These are phyloP conservation scores for Choloepus didactylus DNA, from an alignment of 2,797 vertebrate genomes.

Conservation along the genomic window DNA sequence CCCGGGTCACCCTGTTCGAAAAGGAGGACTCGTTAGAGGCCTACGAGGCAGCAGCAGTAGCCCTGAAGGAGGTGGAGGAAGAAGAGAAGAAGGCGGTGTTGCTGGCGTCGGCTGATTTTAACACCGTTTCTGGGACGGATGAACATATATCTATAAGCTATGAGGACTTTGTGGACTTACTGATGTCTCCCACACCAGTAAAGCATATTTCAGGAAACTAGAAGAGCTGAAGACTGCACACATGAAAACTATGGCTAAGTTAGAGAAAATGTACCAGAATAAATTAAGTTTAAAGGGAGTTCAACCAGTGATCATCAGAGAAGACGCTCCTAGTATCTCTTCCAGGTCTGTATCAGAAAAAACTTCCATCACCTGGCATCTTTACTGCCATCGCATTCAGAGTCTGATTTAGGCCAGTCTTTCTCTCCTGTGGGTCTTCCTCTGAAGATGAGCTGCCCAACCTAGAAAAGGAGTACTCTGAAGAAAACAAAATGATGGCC, in stretches of 20 bases:
- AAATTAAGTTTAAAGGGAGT: conserved; percentile 86
- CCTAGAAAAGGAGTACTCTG: conserved; percentile 57
- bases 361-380: conserved; percentile 74
- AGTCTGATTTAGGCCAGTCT: conserved; percentile 88
- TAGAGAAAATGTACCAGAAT: conserved; percentile 92
- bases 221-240: conserved; percentile 88
- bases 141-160: conserved; percentile 50
- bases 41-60: no score
- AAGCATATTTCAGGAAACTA: conserved; percentile 93
- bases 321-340: not conserved
- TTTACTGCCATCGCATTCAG: conserved; percentile 90
- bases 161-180: conserved; percentile 79
- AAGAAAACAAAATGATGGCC: conserved; percentile 84
- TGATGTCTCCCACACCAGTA: conserved; percentile 90
- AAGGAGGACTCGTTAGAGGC: no score
- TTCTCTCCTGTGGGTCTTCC: conserved; percentile 80
- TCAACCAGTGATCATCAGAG: conserved; percentile 61
- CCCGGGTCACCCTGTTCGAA: no score
- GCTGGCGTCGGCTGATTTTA: conserved; percentile 84
- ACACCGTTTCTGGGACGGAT: conserved; percentile 83
- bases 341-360: conserved; percentile 83
- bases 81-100: no score
- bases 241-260: conserved; percentile 92
- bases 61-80: no score
- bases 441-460: conserved; percentile 85